These are phyloP conservation scores for Pogonocichla stellata DNA, from an alignment of 2,113 vertebrate species.

Conservation along the genomic window DNA sequence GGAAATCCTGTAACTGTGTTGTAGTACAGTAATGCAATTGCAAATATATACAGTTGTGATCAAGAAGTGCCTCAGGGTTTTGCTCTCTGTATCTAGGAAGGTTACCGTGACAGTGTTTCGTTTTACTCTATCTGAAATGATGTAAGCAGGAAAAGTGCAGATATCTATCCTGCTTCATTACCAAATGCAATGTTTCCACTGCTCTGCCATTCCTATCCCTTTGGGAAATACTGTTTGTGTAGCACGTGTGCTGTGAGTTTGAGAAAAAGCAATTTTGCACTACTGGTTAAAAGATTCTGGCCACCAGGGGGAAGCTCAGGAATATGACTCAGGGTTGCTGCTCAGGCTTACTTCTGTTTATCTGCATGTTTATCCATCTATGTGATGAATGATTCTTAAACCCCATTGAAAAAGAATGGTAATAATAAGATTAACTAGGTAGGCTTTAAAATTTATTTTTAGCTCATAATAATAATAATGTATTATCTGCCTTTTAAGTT, in stretches of 20 bases:
- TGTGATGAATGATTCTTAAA: neutral
- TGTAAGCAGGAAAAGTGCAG: neutral
- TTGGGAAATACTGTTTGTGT: neutral
- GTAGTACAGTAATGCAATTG: neutral
- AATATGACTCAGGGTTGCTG: neutral
- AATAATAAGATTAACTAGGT: neutral
- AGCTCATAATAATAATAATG: neutral
- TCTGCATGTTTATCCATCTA: fast-evolving
- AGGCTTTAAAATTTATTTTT: neutral
- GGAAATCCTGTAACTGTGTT: neutral
- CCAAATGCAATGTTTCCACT: neutral
- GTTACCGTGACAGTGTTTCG: neutral
- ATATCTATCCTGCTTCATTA: neutral
- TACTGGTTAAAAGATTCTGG: neutral
- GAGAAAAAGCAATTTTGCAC: neutral
- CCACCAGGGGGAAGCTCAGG: neutral
- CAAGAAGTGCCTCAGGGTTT: neutral
- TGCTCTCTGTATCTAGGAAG: neutral
- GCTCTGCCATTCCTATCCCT: neutral
- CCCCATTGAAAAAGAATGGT: neutral
- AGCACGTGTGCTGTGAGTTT: neutral
- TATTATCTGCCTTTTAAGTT: neutral
- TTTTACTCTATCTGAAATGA: neutral
- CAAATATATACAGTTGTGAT: neutral
- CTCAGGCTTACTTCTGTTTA: neutral